Base-by-base conservation (phyloP, 2,797 vertebrate genomes). In the Chrysocyon brachyurus region DNA sequence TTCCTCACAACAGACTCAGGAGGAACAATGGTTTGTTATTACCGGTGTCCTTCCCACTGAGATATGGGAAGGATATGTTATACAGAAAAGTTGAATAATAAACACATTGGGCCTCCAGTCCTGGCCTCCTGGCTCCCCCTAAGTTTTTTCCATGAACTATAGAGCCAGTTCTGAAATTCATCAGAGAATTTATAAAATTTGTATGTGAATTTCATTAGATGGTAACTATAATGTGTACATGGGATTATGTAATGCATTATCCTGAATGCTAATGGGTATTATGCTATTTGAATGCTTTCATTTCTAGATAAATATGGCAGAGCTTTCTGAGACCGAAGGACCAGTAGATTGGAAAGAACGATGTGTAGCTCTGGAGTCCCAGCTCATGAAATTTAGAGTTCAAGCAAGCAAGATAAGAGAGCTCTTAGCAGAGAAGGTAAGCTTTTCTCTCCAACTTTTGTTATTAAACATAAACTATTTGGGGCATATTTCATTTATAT, bases 361-460 rank as follows among this genome's bases (percentile, higher is more conserved):
- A 98, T 99, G 99, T 63, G 95, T 99, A 94, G 99, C 99, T 97
- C 98, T 99, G 98, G 99, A 99, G 98, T 99, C 99, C 26, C 99
- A 99, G 98, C 99, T 99, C 85, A 99, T 99, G 98, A 99, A 99
- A 98, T 99, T 99, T 98, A 99, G 99, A 95, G 99, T 99, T 96
- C 99, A 99, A 98, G 99, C 99, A 97, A 99, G 99, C 98, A 99
- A 99, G 98, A 99, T 99, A 95, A 98, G 99, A 97, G 99, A 99
- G 86, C 98, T 99, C 88, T 99, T 99, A 36, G 99, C 99, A 64
- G 99, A 99, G 98, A 99, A 99, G 99, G 99, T 99, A 97, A 78
- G 98, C 94, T 89, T 96, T 79, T 15, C 61, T 86, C 10, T 36
- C 8, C 40, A 54, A 52, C 46, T 12, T 91, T 79, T 77, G 36